Conservation (phyloP, 2,797 vertebrate genomes). For the Anguilla pacifica region DNA sequence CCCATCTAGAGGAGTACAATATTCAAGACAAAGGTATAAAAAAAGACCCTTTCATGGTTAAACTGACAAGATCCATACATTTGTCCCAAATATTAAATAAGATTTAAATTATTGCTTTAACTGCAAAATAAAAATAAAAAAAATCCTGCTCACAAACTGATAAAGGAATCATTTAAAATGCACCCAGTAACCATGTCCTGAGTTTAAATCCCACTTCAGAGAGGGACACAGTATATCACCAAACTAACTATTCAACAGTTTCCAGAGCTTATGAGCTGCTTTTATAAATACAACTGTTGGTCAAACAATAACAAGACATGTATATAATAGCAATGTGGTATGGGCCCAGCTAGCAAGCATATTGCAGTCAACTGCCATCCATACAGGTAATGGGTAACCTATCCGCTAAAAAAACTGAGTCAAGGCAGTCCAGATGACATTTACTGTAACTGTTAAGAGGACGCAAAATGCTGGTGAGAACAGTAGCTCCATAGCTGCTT, state of each 20-base stretch:
- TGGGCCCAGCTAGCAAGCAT: background rate
- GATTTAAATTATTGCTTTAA: conserved; percentile 15
- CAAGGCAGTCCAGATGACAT: background rate
- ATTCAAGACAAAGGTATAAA: background rate
- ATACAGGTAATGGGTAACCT: background rate
- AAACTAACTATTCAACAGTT: background rate
- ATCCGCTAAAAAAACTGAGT: background rate
- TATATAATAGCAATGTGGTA: background rate
- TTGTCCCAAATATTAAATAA: background rate
- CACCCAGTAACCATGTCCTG: conserved; percentile 11
- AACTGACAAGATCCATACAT: background rate
- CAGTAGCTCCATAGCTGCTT: background rate
- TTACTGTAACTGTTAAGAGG: background rate
- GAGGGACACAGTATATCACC: background rate
- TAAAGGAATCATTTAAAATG: conserved; percentile 12
- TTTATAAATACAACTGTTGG: background rate
- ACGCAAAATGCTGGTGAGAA: background rate
- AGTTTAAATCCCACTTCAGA: conserved; percentile 1
- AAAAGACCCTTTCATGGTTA: background rate
- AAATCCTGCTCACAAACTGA: background rate
- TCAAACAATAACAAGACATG: background rate
- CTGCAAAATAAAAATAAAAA: background rate
- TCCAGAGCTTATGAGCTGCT: background rate
- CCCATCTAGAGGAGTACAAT: background rate
- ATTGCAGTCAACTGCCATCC: background rate